Evolutionary conservation across 2,888 invertebrate genomes (phyloP).

Genomic region (Odontothrips loti): DNA sequence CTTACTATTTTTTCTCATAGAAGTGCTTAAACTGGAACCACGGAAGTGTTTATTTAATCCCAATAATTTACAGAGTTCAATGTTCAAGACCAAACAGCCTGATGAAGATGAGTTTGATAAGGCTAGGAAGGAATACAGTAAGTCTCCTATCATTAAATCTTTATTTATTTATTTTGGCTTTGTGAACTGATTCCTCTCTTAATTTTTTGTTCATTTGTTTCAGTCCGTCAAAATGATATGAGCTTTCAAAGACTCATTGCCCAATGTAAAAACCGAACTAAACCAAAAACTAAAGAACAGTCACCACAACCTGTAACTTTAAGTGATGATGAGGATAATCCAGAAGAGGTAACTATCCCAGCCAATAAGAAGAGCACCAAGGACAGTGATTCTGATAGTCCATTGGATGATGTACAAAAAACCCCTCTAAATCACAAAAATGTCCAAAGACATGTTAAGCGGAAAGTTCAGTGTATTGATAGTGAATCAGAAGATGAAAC

Average conservation of each 20-base stretch:
- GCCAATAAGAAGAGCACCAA: background rate
- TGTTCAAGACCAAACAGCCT: constrained; percentile 27
- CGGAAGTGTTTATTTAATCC: background rate
- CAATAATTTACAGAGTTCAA: background rate
- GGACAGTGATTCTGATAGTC: background rate
- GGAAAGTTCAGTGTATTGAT: background rate
- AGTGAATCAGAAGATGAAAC: background rate
- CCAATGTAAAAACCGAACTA: background rate
- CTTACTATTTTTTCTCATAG: background rate
- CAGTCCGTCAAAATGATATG: constrained; percentile 45
- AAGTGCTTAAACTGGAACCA: background rate
- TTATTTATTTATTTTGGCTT: constrained; percentile 31
- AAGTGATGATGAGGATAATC: background rate
- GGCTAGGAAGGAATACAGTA: constrained; percentile 31
- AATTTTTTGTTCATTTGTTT: constrained; percentile 35
- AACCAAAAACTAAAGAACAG: background rate
- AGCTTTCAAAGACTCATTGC: constrained; percentile 45
- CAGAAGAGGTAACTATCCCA: background rate
- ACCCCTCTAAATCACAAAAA: background rate
- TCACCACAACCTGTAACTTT: background rate
- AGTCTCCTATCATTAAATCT: background rate
- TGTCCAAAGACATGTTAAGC: background rate
- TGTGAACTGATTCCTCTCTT: constrained; percentile 14
- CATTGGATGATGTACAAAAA: background rate
- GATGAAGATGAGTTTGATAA: constrained; percentile 39